These are phyloP conservation scores for Chrysolina americana DNA, from an alignment of 2,888 invertebrate species.

Conservation along the genomic window DNA sequence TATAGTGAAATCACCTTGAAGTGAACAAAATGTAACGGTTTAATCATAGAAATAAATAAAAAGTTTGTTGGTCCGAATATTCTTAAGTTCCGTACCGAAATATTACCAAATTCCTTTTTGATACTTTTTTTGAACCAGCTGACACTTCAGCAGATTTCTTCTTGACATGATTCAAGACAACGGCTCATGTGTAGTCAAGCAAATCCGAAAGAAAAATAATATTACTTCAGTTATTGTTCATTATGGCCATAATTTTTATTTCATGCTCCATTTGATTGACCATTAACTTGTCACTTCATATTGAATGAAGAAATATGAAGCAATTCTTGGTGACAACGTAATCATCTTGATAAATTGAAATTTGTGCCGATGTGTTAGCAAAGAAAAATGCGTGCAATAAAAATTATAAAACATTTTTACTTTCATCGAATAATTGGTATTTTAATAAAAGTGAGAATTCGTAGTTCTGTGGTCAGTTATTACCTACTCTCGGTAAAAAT, in stretches of 20 bases:
- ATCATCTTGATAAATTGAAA: background rate
- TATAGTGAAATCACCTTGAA: no score
- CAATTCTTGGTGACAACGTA: background rate
- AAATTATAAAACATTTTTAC: background rate
- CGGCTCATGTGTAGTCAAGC: background rate
- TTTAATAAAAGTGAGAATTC: no score
- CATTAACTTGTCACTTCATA: background rate
- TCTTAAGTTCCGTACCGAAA: no score
- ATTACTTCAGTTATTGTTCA: background rate
- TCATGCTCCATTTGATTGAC: background rate
- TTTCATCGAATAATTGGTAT: background rate
- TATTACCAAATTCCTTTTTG: no score
- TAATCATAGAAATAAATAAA: no score
- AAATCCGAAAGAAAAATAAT: background rate
- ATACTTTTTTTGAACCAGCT: no score
- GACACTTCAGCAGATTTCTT: no score
- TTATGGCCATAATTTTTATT: background rate
- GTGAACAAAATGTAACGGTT: no score
- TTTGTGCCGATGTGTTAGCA: background rate
- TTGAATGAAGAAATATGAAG: background rate
- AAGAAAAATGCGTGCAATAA: background rate
- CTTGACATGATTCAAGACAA: background rate
- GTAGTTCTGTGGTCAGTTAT: no score
- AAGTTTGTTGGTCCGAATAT: no score
- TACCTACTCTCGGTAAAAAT: no score